Evolutionary conservation across 2,797 vertebrate genomes (phyloP).

Genomic region (Rhabdomys pumilio): DNA sequence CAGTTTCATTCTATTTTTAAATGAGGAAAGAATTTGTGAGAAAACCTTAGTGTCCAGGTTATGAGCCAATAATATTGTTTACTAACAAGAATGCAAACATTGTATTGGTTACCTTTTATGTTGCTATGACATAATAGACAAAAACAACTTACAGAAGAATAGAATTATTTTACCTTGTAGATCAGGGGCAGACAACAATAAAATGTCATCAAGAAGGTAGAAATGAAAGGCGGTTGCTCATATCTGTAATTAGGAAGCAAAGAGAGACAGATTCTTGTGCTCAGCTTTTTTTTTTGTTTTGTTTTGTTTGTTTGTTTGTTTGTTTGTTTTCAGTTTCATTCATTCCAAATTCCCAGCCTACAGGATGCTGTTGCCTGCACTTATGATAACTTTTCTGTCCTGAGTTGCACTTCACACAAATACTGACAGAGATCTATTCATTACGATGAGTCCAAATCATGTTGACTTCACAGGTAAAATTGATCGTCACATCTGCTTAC

Average conservation of each 20-base stretch:
- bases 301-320: too few species aligned
- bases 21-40: not conserved
- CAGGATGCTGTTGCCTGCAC: not conserved
- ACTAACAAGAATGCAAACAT: not conserved
- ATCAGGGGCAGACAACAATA: fast-evolving
- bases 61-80: not conserved
- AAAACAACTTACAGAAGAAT: not conserved
- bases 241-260: not conserved
- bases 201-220: not conserved
- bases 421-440: too few species aligned
- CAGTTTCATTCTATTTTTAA: not conserved
- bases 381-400: not conserved
- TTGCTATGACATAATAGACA: not conserved
- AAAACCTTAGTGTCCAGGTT: not conserved
- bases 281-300: not conserved
- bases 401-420: not conserved
- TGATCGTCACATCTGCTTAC: not conserved
- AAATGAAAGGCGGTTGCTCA: not conserved
- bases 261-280: not conserved
- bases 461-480: not conserved
- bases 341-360: too few species aligned
- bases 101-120: not conserved
- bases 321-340: not conserved
- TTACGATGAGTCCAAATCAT: not conserved
- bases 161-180: not conserved